Percentiles rank a stretch among this genome's conserved stretches.
These are phyloP conservation scores for Jacana jacana DNA, from an alignment of 2,113 vertebrate species.

Conservation along the genomic window DNA sequence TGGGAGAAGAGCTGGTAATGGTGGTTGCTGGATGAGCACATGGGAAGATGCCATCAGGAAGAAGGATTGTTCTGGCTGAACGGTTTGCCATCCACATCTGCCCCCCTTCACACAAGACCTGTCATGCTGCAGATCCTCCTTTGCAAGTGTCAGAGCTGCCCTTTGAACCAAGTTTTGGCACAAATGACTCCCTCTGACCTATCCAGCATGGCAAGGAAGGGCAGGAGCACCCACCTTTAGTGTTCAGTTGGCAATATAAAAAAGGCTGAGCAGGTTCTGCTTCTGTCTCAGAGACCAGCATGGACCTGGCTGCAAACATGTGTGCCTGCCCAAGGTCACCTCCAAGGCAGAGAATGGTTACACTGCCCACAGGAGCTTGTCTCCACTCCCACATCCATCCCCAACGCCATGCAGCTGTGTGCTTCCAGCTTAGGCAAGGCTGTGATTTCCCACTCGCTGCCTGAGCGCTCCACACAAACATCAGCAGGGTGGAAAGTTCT, in stretches of 20 bases:
- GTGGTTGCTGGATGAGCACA: not conserved
- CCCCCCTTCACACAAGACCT: not conserved
- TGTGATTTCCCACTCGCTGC: not conserved
- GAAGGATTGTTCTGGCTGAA: not conserved
- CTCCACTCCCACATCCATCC: not conserved
- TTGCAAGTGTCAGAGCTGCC: not conserved
- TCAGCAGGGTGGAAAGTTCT: not conserved
- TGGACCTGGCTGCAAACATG: not conserved
- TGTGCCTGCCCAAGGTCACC: too few species aligned
- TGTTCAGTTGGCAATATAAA: not conserved
- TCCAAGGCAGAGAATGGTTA: not conserved
- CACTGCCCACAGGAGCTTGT: not conserved
- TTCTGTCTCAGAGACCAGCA: not conserved
- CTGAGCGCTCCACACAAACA: not conserved
- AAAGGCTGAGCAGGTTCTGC: not conserved
- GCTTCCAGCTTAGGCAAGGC: not conserved
- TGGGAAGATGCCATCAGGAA: not conserved
- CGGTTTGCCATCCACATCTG: not conserved
- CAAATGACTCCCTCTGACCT: fast-evolving
- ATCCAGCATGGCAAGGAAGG: not conserved
- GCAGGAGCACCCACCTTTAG: not conserved
- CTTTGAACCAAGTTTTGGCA: not conserved
- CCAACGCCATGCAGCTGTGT: fast-evolving
- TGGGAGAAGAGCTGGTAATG: not conserved
- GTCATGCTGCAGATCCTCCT: not conserved